These are phyloP conservation scores for Yponomeuta plumbellus DNA, from an alignment of 2,888 invertebrate species.

Conservation along the genomic window DNA sequence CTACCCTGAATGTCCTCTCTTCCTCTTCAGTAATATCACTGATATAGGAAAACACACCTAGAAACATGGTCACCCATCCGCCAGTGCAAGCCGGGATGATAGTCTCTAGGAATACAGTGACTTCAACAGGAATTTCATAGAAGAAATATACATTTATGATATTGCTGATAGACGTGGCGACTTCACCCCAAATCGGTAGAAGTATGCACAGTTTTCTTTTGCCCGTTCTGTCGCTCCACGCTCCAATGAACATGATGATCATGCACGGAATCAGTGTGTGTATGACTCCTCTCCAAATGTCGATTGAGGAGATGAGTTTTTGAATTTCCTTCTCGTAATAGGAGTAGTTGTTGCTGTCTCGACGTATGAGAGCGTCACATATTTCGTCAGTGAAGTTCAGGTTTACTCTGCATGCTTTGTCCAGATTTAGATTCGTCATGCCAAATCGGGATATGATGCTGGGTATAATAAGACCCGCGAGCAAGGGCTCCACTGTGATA, in stretches of 20 bases:
- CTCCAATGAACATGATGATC: slow-evolving; percentile 76
- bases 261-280: slow-evolving; percentile 74
- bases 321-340: slow-evolving; percentile 77
- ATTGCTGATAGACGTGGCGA: slow-evolving; percentile 67
- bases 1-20: slow-evolving; percentile 77
- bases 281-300: slow-evolving; percentile 74
- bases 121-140: slow-evolving; percentile 73
- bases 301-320: slow-evolving; percentile 73
- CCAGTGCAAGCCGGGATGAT: slow-evolving; percentile 72
- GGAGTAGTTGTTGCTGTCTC: slow-evolving; percentile 59
- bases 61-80: slow-evolving; percentile 75
- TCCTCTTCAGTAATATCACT: slow-evolving; percentile 77
- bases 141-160: slow-evolving; percentile 76
- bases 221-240: slow-evolving; percentile 79
- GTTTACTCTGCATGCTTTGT: slow-evolving; percentile 65
- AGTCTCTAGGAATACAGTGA: slow-evolving; percentile 71
- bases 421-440: slow-evolving; percentile 69
- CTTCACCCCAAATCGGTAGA: slow-evolving; percentile 73
- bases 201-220: slow-evolving; percentile 75
- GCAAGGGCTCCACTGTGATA: slow-evolving; percentile 83
- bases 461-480: slow-evolving; percentile 83
- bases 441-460: slow-evolving; percentile 82
- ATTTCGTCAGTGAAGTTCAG: slow-evolving; percentile 51
- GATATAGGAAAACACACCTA: slow-evolving; percentile 79
- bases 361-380: slow-evolving; percentile 55